Evolutionary conservation across 2,888 invertebrate species (phyloP).

Genomic region (Hyposoter dolosus): DNA sequence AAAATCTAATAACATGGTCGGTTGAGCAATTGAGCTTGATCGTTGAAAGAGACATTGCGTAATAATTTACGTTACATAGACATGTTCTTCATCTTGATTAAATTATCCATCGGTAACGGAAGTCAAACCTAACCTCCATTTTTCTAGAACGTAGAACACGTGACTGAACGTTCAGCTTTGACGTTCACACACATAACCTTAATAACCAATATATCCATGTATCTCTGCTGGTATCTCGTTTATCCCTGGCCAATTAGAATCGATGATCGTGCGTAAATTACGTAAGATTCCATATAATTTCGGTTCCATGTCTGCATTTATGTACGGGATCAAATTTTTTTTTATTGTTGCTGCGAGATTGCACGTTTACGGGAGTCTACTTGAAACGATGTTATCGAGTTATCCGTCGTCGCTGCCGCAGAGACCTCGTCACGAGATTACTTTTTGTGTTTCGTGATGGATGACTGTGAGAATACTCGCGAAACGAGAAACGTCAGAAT

Average conservation of each 20-base stretch:
- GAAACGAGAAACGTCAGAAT: conserved; percentile 86
- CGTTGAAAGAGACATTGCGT: neutral
- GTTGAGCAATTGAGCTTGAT: neutral
- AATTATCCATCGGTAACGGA: conserved; percentile 23
- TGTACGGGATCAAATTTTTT: neutral
- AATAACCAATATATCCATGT: neutral
- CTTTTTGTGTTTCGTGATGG: conserved; percentile 60
- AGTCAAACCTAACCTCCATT: conserved; percentile 42
- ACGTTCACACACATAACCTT: conserved; percentile 25
- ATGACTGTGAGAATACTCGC: conserved; percentile 36
- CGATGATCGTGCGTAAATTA: conserved; percentile 46
- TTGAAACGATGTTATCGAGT: conserved; percentile 37
- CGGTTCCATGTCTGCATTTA: neutral
- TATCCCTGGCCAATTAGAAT: neutral
- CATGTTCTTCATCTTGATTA: neutral
- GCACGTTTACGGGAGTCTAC: neutral
- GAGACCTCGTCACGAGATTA: conserved; percentile 32
- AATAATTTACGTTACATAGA: neutral
- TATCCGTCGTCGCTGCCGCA: conserved; percentile 15
- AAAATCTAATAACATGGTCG: neutral
- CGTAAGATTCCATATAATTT: conserved; percentile 40
- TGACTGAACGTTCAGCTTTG: conserved; percentile 18
- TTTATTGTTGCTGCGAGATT: neutral
- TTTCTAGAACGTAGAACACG: neutral
- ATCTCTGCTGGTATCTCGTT: neutral